Conservation (phyloP, 64 coral and sea anemone species). For the Pocillopora verrucosa region DNA sequence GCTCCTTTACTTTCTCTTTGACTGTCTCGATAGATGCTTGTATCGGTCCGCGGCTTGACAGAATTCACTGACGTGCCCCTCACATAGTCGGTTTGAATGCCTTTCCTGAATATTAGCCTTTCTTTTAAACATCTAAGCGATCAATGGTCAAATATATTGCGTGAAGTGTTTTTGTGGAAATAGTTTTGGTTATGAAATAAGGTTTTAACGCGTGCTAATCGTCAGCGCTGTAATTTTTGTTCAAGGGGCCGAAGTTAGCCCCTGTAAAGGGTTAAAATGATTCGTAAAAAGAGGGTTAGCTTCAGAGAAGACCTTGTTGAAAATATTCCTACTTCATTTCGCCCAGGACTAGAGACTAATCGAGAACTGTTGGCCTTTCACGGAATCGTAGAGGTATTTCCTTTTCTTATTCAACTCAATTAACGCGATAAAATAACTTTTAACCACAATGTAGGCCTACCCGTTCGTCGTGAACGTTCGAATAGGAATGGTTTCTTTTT, state of each 20-base stretch:
- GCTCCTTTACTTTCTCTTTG: not conserved
- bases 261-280: not conserved
- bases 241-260: not conserved
- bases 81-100: not conserved
- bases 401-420: not conserved
- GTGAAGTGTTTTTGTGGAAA: constrained; percentile 14
- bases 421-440: not conserved
- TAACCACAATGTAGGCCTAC: not conserved
- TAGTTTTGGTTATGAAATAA: not conserved
- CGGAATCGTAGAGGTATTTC: constrained; percentile 2
- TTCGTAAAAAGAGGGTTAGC: constrained; percentile 15
- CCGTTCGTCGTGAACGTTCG: not conserved
- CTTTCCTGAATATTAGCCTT: not conserved
- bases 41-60: not conserved
- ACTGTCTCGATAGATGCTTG: not conserved
- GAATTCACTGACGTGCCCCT: not conserved
- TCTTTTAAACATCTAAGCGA: not conserved
- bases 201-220: not conserved
- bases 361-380: not conserved
- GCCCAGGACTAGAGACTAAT: not conserved
- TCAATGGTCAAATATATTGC: constrained; percentile 33
- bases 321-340: constrained; percentile 25
- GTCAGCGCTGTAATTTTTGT: not conserved
- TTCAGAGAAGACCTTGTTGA: constrained; percentile 14
- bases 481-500: not conserved